Evolutionary conservation across 2,113 vertebrate species (phyloP).

Genomic region (Lichenostomus cassidix): DNA sequence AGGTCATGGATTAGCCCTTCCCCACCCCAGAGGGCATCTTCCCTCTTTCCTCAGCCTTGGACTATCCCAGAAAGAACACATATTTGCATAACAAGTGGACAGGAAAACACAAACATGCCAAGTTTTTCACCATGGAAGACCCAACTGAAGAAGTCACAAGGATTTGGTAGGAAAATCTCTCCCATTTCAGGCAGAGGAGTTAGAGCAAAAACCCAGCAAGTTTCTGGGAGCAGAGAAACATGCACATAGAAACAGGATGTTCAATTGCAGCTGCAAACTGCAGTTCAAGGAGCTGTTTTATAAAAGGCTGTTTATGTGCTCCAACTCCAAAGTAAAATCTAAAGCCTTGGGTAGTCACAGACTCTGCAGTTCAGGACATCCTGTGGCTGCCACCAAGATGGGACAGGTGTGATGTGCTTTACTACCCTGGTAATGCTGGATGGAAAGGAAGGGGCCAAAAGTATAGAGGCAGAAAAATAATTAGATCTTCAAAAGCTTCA

Average conservation of each 20-base stretch:
- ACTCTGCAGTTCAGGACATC: not conserved
- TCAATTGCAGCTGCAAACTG: not conserved
- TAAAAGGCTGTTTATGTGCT: not conserved
- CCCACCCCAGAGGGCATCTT: not conserved
- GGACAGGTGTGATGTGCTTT: not conserved
- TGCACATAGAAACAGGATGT: not conserved
- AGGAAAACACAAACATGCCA: not conserved
- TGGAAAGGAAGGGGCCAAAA: not conserved
- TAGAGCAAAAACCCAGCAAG: not conserved
- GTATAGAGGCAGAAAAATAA: not conserved
- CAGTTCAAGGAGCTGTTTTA: not conserved
- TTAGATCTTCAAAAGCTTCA: not conserved
- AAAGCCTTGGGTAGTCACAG: not conserved
- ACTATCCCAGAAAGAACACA: not conserved
- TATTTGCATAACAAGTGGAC: not conserved
- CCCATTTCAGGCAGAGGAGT: not conserved
- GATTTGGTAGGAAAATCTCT: not conserved
- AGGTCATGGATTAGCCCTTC: conserved; percentile 26
- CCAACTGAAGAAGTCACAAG: not conserved
- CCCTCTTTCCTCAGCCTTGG: not conserved
- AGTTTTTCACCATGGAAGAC: not conserved
- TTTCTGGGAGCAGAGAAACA: not conserved
- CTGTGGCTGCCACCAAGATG: not conserved
- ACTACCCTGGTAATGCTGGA: not conserved
- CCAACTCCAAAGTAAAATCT: not conserved